Evolutionary conservation across 2,797 vertebrate genomes (phyloP).

Genomic region (Pagetopsis macropterus): DNA sequence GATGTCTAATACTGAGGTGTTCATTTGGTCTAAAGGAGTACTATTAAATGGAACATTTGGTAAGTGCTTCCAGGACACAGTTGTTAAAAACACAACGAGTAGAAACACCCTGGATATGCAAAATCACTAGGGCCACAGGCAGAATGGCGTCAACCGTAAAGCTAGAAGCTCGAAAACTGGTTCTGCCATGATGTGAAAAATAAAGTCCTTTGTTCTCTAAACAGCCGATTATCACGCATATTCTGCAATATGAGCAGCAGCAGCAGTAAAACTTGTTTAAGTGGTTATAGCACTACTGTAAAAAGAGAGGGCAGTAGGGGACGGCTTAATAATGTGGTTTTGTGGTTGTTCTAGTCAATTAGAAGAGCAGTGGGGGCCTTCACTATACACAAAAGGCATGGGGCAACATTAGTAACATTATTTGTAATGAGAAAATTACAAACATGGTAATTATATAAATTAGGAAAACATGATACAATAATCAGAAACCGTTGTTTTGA

Average conservation of each 20-base stretch:
- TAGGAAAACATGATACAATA: constrained; percentile 41
- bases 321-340: constrained; percentile 40
- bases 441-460: constrained; percentile 46
- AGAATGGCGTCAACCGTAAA: constrained; percentile 38
- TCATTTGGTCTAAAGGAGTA: background rate
- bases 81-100: constrained; percentile 23
- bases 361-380: constrained; percentile 47
- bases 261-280: constrained; percentile 58
- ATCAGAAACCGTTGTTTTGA: constrained; percentile 42
- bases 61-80: constrained; percentile 5
- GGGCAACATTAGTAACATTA: constrained; percentile 30
- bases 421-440: constrained; percentile 35
- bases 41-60: constrained; percentile 25
- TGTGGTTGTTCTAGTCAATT: constrained; percentile 57
- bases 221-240: constrained; percentile 66
- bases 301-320: constrained; percentile 40
- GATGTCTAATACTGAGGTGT: background rate
- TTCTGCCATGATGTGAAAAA: constrained; percentile 65
- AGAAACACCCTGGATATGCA: constrained; percentile 54
- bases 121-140: constrained; percentile 44
- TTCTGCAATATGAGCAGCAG: constrained; percentile 54
- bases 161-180: constrained; percentile 53
- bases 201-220: constrained; percentile 72
- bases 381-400: constrained; percentile 38
- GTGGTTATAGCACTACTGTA: constrained; percentile 27